Conservation (phyloP, 2,113 vertebrate genomes). For the Cryptomyrus ogoouensis region DNA sequence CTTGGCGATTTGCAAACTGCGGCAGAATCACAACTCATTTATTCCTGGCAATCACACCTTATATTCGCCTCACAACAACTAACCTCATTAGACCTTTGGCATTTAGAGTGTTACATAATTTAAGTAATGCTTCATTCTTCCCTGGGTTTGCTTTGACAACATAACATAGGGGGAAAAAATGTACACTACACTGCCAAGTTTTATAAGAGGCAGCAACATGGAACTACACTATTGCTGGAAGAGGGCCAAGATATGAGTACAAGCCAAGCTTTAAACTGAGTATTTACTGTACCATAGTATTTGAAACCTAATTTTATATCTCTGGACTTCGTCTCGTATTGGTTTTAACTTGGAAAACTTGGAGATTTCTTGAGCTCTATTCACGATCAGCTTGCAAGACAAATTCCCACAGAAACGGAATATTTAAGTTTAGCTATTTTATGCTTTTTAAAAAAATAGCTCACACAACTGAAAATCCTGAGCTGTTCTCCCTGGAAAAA, state of each 20-base stretch:
- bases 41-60: background rate
- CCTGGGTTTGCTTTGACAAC: slow-evolving; percentile 25
- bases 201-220: background rate
- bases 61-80: background rate
- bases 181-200: background rate
- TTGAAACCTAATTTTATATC: background rate
- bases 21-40: background rate
- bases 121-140: background rate
- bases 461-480: background rate
- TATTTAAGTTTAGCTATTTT: background rate
- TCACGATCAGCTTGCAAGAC: background rate
- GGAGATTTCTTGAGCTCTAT: background rate
- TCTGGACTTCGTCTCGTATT: background rate
- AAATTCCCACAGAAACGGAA: background rate
- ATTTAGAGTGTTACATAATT: slow-evolving; percentile 5
- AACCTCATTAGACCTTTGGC: background rate
- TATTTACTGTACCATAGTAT: background rate
- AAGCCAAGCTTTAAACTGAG: background rate
- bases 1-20: background rate
- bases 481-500: background rate
- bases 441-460: background rate
- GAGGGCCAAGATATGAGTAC: background rate
- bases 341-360: background rate
- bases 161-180: background rate
- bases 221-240: background rate